phyloP scores from a whole-genome alignment of 1,140 invertebrate genomes.

The Neelides sp. region DNA sequence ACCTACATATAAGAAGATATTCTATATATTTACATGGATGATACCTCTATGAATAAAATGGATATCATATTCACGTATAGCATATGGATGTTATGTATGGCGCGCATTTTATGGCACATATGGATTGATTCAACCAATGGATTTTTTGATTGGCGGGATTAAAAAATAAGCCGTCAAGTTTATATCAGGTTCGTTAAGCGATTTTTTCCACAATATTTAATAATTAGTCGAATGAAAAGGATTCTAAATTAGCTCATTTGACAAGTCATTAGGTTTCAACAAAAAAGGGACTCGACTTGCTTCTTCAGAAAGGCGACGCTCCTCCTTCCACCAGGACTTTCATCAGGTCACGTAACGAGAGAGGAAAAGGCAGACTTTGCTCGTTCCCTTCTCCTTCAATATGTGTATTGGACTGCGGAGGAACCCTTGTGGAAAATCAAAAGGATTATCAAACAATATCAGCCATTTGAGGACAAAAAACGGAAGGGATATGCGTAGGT shows the following conservation, averaged over 20 bases:
- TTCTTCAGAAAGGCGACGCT: background rate
- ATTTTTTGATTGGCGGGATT: constrained; percentile 1
- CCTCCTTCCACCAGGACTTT: constrained; percentile 2
- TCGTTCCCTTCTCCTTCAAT: background rate
- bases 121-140: background rate
- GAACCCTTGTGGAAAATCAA: constrained; percentile 16
- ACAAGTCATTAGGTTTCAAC: constrained; percentile 30
- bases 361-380: background rate
- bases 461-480: constrained; percentile 1
- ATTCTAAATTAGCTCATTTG: constrained; percentile 31
- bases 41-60: too few relatives aligned
- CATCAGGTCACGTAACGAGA: background rate
- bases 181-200: constrained; percentile 31
- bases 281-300: constrained; percentile 23
- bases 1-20: too few relatives aligned
- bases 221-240: constrained; percentile 30
- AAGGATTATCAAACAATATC: constrained; percentile 25
- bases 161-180: constrained; percentile 28
- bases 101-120: too few relatives aligned
- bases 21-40: too few relatives aligned
- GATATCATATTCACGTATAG: too few relatives aligned
- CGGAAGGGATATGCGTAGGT: background rate
- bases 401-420: background rate
- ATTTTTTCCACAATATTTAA: constrained; percentile 33
- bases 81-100: too few relatives aligned